These are phyloP conservation scores for Mesorhabditis spiculigera DNA, from an alignment of 2,888 invertebrate genomes.

Conservation along the genomic window DNA sequence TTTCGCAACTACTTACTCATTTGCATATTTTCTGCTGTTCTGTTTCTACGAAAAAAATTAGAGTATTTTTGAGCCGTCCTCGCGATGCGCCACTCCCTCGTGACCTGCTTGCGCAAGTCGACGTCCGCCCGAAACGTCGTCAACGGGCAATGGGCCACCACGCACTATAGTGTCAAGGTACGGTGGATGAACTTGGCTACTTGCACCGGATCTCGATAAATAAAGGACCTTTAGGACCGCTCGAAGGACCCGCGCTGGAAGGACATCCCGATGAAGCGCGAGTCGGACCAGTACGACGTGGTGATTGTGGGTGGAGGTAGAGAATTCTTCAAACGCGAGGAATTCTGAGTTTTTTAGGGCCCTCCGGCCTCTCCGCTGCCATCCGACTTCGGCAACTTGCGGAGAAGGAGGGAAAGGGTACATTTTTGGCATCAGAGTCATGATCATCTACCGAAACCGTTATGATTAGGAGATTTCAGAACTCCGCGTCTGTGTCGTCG, in stretches of 20 bases:
- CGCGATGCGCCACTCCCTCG: no score
- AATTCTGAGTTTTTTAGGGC: constrained; percentile 60
- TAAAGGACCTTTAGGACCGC: constrained; percentile 23
- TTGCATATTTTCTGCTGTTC: no score
- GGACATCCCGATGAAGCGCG: constrained; percentile 69
- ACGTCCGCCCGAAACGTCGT: constrained; percentile 42
- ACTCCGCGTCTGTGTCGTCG: constrained; percentile 85
- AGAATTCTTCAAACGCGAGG: no score
- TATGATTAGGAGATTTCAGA: constrained; percentile 63
- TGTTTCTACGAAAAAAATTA: no score
- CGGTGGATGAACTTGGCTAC: neutral
- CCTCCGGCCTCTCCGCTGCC: constrained; percentile 90
- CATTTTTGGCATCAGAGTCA: neutral
- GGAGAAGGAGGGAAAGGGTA: constrained; percentile 59
- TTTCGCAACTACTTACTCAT: no score
- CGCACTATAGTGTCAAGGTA: constrained; percentile 52
- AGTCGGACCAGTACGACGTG: constrained; percentile 94
- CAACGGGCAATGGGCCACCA: constrained; percentile 56
- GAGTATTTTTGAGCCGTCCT: no score
- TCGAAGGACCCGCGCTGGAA: constrained; percentile 54
- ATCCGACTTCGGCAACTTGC: constrained; percentile 83
- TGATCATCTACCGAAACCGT: constrained; percentile 7
- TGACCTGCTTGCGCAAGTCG: constrained; percentile 11
- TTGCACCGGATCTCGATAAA: neutral
- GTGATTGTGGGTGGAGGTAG: constrained; percentile 86